Evolutionary conservation across 1,140 invertebrate genomes (phyloP).

Genomic region (Ceratina japonica): DNA sequence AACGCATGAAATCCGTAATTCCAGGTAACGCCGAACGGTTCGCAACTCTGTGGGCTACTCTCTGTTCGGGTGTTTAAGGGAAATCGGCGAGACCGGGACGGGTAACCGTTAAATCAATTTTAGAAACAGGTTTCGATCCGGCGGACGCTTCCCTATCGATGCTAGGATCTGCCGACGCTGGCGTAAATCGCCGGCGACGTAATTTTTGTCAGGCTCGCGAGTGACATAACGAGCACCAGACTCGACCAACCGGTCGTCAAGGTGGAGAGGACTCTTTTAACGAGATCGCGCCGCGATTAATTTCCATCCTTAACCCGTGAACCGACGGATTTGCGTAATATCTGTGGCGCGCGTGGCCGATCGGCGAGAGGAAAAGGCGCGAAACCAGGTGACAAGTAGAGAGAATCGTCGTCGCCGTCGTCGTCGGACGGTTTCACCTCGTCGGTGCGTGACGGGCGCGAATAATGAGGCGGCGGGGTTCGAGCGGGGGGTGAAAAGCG

Average conservation of each 20-base stretch:
- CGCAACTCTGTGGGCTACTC: neutral
- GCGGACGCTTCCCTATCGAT: conserved; percentile 27
- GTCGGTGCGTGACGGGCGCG: conserved; percentile 74
- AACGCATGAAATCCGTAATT: too few species aligned
- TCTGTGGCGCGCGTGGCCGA: neutral
- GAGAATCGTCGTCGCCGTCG: conserved; percentile 71
- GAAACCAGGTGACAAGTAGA: conserved; percentile 69
- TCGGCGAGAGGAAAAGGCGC: conserved; percentile 57
- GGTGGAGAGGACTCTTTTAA: neutral
- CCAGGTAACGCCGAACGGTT: too few species aligned
- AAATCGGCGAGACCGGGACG: neutral
- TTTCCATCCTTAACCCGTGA: neutral
- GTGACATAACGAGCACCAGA: conserved; percentile 10
- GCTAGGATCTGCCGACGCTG: neutral
- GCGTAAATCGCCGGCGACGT: neutral
- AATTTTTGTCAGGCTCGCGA: neutral
- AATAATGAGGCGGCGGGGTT: conserved; percentile 67
- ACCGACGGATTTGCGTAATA: neutral
- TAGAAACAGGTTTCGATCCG: conserved; percentile 17
- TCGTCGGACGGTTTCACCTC: conserved; percentile 73
- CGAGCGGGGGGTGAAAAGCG: neutral
- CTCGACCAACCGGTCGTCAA: conserved; percentile 2
- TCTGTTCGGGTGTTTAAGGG: conserved; percentile 27
- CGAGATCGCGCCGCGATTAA: conserved; percentile 16
- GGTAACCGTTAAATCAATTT: conserved; percentile 41